Evolutionary conservation across 1,140 invertebrate genomes (phyloP), one percentile per base, ranked within the genome.

Genomic region (Drosophila kikkawai): DNA sequence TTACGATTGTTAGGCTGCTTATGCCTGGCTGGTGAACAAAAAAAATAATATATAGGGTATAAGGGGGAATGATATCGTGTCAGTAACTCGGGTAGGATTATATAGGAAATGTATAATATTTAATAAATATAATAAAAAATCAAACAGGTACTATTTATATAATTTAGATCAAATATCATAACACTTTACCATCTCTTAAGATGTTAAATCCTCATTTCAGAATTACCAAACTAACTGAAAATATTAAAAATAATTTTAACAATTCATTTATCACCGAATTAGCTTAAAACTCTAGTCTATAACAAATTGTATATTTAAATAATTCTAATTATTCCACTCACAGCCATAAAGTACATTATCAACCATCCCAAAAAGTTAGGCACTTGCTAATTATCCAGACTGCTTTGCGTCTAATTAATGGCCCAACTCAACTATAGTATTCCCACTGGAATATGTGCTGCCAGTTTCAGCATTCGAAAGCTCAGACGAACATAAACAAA

Each of bases 1-100:
- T 87, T 77, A 74, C 82, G 64, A 45, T 78, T 70, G 57, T 70
- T 70, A 56, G 48, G 75, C 65, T 39, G 42, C 53, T 57, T 60
- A 58, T 78, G 51, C 44, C 36, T 63, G 32, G 64, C 36, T 56
- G 36, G 36, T 22, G 32, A 50, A 19, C 19, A 51, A 47, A 61
- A 47, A 50, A n/a, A 7, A 15, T 9, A 32, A 44, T 41, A 17
- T 6, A 12, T 15, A 34, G 36, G 19, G 42, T 15, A 64, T 42
- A 22, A n/a, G 7, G 0, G 37, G 17, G 12, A 32, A 60, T 34
- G 7, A 15, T 13, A 42, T 12, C 2, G 11, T 2, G 11, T 12
- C 3, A 5, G 36, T 37, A 37, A 37, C 39, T 50, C 15, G 3
- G 11, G 29, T 7, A 22, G 13, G 15, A 15, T 15, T n/a, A 15